These are phyloP conservation scores for Caenorhabditis sp. DNA, from an alignment of 2,888 invertebrate genomes.

Conservation along the genomic window DNA sequence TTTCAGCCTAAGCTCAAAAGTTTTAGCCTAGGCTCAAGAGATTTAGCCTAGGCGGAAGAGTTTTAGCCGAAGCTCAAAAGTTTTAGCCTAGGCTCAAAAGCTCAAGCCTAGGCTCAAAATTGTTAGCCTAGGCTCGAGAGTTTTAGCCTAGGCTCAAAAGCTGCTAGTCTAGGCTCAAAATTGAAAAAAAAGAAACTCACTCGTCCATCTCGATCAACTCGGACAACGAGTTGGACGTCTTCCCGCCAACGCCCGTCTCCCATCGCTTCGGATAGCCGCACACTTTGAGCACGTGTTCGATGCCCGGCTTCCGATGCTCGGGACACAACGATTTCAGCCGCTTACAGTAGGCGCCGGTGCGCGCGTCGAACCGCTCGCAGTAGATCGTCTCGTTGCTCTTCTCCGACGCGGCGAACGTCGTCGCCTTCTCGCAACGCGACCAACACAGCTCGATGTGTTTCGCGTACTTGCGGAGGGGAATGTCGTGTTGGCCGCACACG, in stretches of 20 bases:
- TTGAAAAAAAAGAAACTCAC: constrained; percentile 33
- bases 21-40: too few relatives aligned
- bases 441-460: constrained; percentile 79
- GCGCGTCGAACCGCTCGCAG: constrained; percentile 93
- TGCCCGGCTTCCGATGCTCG: constrained; percentile 87
- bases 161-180: too few relatives aligned
- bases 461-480: constrained; percentile 41
- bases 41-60: too few relatives aligned
- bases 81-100: neutral
- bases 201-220: constrained; percentile 52
- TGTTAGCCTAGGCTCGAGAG: too few relatives aligned
- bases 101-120: neutral
- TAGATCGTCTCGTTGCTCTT: constrained; percentile 88
- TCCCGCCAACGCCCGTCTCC: neutral
- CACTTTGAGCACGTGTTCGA: constrained; percentile 44
- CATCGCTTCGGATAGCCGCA: constrained; percentile 72
- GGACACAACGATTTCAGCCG: constrained; percentile 95
- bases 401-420: constrained; percentile 71
- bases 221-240: constrained; percentile 18
- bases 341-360: constrained; percentile 93
- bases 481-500: constrained; percentile 47
- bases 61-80: too few relatives aligned
- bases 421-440: constrained; percentile 75
- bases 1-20: too few relatives aligned
- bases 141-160: neutral